These are phyloP conservation scores for Pomatostomus ruficeps DNA, from an alignment of 2,113 vertebrate species.

Conservation along the genomic window DNA sequence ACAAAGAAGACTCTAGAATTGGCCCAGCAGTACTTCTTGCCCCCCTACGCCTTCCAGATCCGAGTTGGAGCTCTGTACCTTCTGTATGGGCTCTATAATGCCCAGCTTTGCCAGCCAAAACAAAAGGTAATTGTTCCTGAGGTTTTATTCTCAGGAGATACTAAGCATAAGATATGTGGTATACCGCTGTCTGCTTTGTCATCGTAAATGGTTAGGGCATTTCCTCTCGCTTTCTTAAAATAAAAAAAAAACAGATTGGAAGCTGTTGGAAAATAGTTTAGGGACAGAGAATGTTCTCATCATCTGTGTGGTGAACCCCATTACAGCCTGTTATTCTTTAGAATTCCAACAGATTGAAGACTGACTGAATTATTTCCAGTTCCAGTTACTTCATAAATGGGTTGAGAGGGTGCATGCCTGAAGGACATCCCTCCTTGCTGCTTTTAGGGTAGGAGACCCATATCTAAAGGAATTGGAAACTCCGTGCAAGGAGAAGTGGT, in stretches of 20 bases:
- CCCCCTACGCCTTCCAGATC: slow-evolving; percentile 91
- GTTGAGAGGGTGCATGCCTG: background rate
- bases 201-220: background rate
- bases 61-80: slow-evolving; percentile 90
- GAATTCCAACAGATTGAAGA: background rate
- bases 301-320: background rate
- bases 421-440: background rate
- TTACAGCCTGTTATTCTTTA: background rate
- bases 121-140: slow-evolving; percentile 78
- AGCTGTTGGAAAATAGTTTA: background rate
- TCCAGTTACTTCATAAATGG: background rate
- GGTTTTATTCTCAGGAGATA: background rate
- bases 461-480: background rate
- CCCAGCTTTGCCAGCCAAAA: slow-evolving; percentile 79
- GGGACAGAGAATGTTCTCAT: background rate
- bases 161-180: background rate
- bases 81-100: slow-evolving; percentile 81
- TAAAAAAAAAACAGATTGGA: background rate
- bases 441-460: background rate
- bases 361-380: background rate
- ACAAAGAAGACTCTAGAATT: slow-evolving; percentile 76
- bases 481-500: background rate
- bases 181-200: background rate
- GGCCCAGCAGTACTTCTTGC: slow-evolving; percentile 79
- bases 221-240: background rate